Conservation (phyloP, 2,113 vertebrate genomes). For the Psophia crepitans region DNA sequence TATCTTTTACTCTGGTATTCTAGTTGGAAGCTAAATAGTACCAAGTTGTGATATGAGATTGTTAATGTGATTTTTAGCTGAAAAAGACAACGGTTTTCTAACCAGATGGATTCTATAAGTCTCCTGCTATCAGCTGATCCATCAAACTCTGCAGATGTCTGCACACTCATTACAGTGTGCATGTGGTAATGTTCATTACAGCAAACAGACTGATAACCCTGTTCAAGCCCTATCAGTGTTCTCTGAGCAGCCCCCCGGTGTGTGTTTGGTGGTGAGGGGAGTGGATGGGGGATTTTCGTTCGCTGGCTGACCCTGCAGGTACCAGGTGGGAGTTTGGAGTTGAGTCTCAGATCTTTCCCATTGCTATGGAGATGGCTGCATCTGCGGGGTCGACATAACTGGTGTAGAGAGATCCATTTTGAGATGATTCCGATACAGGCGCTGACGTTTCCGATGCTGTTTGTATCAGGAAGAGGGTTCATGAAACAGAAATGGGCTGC, state of each 20-base stretch:
- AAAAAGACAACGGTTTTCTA: conserved; percentile 35
- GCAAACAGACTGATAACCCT: not conserved
- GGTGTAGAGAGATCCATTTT: not conserved
- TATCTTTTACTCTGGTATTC: not conserved
- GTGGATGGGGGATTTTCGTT: not conserved
- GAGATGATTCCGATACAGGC: not conserved
- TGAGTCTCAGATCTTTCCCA: not conserved
- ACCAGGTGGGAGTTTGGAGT: not conserved
- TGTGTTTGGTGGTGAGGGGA: not conserved
- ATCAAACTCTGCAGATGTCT: not conserved
- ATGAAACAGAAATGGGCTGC: not conserved
- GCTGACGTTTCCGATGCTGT: rapidly evolving
- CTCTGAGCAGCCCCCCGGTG: not conserved
- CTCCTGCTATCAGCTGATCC: conserved; percentile 36
- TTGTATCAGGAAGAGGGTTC: not conserved
- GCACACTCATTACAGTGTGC: not conserved
- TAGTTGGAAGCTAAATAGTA: not conserved
- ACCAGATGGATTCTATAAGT: conserved; percentile 47
- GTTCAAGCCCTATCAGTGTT: not conserved
- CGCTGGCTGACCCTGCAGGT: not conserved
- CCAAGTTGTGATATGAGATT: not conserved
- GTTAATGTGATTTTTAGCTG: conserved; percentile 34
- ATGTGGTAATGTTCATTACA: not conserved
- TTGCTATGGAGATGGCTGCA: not conserved
- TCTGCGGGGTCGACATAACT: rapidly evolving